Conservation (phyloP, 2,888 invertebrate species). For the Dryococelus australis region DNA sequence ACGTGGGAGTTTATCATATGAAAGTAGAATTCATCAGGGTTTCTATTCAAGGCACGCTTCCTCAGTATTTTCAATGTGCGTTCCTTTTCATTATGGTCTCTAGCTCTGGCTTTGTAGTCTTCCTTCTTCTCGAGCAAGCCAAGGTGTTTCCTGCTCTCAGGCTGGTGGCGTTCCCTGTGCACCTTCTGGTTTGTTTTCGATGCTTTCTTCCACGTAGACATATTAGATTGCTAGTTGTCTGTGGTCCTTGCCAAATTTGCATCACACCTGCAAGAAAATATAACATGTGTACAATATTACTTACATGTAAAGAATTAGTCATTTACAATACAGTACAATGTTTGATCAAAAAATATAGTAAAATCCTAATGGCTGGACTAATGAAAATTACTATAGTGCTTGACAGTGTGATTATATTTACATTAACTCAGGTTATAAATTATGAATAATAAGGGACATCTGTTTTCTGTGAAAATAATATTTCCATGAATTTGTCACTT, state of each 20-base stretch:
- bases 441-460: too few species aligned
- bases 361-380: too few species aligned
- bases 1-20: constrained; percentile 93
- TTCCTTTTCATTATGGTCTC: constrained; percentile 83
- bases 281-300: neutral
- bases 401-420: too few species aligned
- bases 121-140: constrained; percentile 90
- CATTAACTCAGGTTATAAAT: too few species aligned
- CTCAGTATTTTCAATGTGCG: constrained; percentile 81
- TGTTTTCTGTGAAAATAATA: too few species aligned
- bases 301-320: too few species aligned
- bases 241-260: neutral
- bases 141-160: constrained; percentile 75
- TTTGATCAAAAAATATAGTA: too few species aligned
- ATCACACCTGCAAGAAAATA: constrained; percentile 23
- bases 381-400: too few species aligned
- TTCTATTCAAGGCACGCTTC: constrained; percentile 86
- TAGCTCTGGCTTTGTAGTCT: constrained; percentile 81
- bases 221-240: constrained; percentile 53
- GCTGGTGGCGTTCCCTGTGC: constrained; percentile 86
- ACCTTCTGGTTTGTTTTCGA: constrained; percentile 84
- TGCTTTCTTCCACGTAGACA: constrained; percentile 93
- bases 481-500: too few species aligned
- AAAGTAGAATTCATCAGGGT: constrained; percentile 98
- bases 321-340: too few species aligned